phyloP scores from a whole-genome alignment of 2,888 invertebrate genomes.

The Athripsodes cinereus region DNA sequence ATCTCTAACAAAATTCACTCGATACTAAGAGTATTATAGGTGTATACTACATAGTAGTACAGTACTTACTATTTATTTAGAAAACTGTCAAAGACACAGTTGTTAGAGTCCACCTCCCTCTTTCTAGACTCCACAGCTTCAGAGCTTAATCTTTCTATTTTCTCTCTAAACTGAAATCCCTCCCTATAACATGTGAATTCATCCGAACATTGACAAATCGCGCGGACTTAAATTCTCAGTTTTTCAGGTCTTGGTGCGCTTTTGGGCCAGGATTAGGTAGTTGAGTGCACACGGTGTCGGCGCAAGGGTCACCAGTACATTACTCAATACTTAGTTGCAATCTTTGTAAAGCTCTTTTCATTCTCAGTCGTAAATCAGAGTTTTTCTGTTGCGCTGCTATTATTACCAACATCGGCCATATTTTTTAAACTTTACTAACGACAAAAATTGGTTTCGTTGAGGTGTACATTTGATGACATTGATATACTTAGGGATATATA shows the following conservation, averaged over 20 bases:
- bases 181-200: slow-evolving; percentile 18
- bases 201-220: slow-evolving; percentile 22
- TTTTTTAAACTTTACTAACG: too few species aligned
- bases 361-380: too few species aligned
- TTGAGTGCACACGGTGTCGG: not conserved
- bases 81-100: slow-evolving; percentile 13
- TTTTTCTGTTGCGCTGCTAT: too few species aligned
- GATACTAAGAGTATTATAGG: too few species aligned
- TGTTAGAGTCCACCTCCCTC: not conserved
- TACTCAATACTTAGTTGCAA: not conserved
- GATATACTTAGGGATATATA: too few species aligned
- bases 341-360: too few species aligned
- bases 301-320: not conserved
- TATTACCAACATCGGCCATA: too few species aligned
- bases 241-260: slow-evolving; percentile 13
- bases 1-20: too few species aligned
- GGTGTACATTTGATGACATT: too few species aligned
- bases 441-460: too few species aligned
- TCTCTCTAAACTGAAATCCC: slow-evolving; percentile 6
- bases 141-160: slow-evolving; percentile 6
- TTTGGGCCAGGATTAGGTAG: slow-evolving; percentile 4
- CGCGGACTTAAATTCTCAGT: slow-evolving; percentile 12
- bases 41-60: too few species aligned
- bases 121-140: not conserved
- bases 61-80: slow-evolving; percentile 12